These are phyloP conservation scores for Bemisia tabaci DNA, from an alignment of 1,140 invertebrate species.

Conservation along the genomic window DNA sequence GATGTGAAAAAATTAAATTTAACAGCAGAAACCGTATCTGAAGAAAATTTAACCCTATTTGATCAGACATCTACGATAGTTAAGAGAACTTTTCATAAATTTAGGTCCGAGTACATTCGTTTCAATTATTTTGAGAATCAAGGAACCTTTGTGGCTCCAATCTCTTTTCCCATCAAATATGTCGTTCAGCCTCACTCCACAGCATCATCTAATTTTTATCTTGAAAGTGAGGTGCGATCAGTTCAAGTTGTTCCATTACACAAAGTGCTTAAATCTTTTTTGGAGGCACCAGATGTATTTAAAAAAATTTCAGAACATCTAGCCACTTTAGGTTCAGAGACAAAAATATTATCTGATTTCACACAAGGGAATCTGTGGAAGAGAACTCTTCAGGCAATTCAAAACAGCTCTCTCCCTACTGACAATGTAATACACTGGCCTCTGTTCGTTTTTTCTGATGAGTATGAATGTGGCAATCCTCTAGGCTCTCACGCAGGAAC, in stretches of 20 bases:
- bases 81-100: neutral
- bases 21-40: constrained; percentile 2
- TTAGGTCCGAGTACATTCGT: neutral
- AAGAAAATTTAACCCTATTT: no score
- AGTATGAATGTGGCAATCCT: constrained; percentile 28
- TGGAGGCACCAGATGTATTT: neutral
- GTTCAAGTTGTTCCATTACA: neutral
- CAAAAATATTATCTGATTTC: constrained; percentile 19
- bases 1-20: neutral
- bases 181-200: no score
- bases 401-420: no score
- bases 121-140: neutral
- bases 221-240: neutral
- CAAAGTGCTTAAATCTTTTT: neutral
- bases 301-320: neutral
- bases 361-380: constrained; percentile 25
- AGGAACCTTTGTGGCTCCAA: neutral
- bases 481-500: constrained; percentile 23
- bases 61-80: no score
- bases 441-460: constrained; percentile 25
- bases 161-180: no score
- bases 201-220: no score
- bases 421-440: constrained; percentile 25
- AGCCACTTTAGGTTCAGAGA: neutral
- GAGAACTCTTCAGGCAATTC: constrained; percentile 14